Conservation (phyloP, 2,888 invertebrate genomes). For the Galerucella pusilla region DNA sequence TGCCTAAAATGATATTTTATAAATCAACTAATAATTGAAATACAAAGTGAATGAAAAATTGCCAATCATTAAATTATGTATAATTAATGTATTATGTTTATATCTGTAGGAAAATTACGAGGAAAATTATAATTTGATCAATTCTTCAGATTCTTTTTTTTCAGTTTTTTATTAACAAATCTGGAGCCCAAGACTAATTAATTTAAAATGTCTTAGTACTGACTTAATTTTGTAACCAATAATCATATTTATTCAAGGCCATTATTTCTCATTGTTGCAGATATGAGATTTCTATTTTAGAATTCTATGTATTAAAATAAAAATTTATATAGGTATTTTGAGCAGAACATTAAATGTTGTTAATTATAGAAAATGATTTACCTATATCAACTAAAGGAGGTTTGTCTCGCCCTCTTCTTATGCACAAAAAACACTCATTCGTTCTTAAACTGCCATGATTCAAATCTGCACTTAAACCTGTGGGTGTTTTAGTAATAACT, state of each 20-base stretch:
- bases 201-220: too few relatives aligned
- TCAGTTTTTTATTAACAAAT: too few relatives aligned
- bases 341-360: neutral
- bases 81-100: too few relatives aligned
- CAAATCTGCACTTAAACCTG: constrained; percentile 91
- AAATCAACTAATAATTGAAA: neutral
- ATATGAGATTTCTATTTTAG: neutral
- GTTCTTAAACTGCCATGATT: constrained; percentile 97
- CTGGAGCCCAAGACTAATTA: too few relatives aligned
- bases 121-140: too few relatives aligned
- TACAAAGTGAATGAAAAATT: too few relatives aligned
- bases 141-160: too few relatives aligned
- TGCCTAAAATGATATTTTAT: neutral
- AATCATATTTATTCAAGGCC: neutral
- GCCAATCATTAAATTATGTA: too few relatives aligned
- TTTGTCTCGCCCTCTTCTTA: constrained; percentile 90
- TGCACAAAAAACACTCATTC: constrained; percentile 93
- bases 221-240: neutral
- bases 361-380: constrained; percentile 62
- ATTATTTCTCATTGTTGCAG: neutral
- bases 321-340: neutral
- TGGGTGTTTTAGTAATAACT: constrained; percentile 80
- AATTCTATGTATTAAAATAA: neutral
- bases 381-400: constrained; percentile 98
- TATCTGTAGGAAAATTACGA: too few relatives aligned